phyloP scores from a whole-genome alignment of 1,140 invertebrate genomes.

The Formica exsecta region DNA sequence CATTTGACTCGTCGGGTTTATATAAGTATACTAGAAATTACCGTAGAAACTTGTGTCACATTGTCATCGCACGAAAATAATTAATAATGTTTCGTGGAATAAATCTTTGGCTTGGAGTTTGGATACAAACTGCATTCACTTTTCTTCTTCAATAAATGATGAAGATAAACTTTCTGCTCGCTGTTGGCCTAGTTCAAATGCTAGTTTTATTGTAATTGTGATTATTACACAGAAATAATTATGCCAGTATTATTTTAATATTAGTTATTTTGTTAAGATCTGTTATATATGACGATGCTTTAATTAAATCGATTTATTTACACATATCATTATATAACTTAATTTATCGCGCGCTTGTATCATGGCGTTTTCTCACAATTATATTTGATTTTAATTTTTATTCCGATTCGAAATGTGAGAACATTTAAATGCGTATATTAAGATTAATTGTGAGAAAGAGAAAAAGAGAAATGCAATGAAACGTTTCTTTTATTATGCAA shows the following conservation, averaged over 20 bases:
- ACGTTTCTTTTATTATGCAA: background rate
- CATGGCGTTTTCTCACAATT: background rate
- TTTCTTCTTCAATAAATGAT: slow-evolving; percentile 23
- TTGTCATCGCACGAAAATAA: slow-evolving; percentile 20
- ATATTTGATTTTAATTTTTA: slow-evolving; percentile 29
- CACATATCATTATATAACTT: background rate
- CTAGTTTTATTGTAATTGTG: background rate
- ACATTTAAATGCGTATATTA: slow-evolving; percentile 15
- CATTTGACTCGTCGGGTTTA: slow-evolving; percentile 6
- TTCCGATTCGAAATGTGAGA: background rate
- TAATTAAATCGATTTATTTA: slow-evolving; percentile 10
- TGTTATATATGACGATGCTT: background rate
- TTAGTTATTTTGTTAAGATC: background rate
- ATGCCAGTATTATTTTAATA: no score
- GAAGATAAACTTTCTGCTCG: slow-evolving; percentile 13
- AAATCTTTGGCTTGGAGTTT: background rate
- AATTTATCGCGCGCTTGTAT: background rate
- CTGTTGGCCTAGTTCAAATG: background rate
- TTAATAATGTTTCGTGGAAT: slow-evolving; percentile 32
- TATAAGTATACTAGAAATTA: background rate
- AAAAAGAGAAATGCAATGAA: background rate
- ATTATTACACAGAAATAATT: background rate
- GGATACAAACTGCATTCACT: background rate
- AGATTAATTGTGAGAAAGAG: slow-evolving; percentile 30
- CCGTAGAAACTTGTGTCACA: background rate